Conservation (phyloP, 2,113 vertebrate genomes). For the Onychorhynchus coronatus region DNA sequence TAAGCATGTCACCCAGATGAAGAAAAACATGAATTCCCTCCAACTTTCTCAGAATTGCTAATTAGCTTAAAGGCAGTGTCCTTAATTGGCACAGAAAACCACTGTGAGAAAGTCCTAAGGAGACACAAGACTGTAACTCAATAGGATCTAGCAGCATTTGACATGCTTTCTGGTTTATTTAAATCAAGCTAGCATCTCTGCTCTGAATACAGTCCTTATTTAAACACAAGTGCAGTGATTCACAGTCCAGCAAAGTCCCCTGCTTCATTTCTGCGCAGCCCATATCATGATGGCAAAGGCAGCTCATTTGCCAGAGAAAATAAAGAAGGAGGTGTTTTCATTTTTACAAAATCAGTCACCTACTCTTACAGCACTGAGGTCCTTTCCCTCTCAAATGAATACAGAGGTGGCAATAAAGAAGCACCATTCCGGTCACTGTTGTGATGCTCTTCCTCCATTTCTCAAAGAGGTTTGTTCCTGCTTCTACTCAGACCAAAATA, state of each 20-base stretch:
- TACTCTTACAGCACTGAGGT: background rate
- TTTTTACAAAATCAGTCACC: background rate
- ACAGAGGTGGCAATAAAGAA: background rate
- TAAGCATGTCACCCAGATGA: background rate
- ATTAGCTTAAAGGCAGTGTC: background rate
- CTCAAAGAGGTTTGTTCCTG: background rate
- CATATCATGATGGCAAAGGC: background rate
- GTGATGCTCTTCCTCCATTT: background rate
- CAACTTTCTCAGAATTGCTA: conserved; percentile 36
- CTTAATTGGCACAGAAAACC: background rate
- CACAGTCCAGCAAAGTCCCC: background rate
- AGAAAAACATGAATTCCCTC: conserved; percentile 26
- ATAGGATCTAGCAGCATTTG: background rate
- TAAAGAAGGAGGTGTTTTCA: background rate
- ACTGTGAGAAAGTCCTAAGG: background rate
- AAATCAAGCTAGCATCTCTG: background rate
- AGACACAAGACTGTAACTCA: background rate
- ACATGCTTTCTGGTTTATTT: background rate
- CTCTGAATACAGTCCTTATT: background rate
- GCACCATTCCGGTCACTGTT: background rate
- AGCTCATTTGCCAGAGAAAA: conserved; percentile 17
- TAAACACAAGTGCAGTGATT: background rate
- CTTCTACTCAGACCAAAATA: background rate
- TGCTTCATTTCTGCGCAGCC: background rate
- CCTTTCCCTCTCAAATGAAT: background rate